Percentiles rank a stretch among this genome's conserved stretches.
Evolutionary conservation across 1,140 invertebrate genomes (phyloP).

Genomic region (Drosophila yakuba): DNA sequence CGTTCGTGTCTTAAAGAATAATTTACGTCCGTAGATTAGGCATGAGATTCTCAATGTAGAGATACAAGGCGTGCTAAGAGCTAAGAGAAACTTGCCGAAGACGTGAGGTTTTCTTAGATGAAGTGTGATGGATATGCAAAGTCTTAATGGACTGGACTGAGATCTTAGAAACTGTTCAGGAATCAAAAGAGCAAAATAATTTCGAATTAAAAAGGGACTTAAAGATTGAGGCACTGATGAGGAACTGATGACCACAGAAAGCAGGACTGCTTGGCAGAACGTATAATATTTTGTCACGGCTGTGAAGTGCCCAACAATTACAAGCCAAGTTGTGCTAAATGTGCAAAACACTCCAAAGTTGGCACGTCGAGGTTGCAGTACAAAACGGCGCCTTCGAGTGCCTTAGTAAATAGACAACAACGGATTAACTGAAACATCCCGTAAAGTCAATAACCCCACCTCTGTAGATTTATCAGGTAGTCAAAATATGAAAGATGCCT

Average conservation of each 20-base stretch:
- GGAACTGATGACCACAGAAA: slow-evolving; percentile 7
- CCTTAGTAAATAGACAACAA: neutral
- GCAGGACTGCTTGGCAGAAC: no score
- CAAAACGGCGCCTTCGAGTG: neutral
- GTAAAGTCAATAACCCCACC: no score
- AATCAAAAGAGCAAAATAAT: neutral
- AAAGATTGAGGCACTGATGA: neutral
- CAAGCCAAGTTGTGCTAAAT: no score
- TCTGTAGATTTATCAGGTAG: neutral
- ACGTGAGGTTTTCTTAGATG: slow-evolving; percentile 1
- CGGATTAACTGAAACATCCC: no score
- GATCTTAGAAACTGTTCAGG: neutral
- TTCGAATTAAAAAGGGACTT: no score
- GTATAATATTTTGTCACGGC: no score
- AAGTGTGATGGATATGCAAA: neutral
- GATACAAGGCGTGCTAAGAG: neutral
- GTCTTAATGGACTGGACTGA: no score
- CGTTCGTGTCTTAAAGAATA: neutral
- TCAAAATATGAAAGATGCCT: no score
- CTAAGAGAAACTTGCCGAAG: neutral
- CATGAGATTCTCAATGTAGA: slow-evolving; percentile 2
- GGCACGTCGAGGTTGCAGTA: neutral
- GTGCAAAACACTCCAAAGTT: neutral
- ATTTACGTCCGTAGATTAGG: neutral
- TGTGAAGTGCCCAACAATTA: no score